Evolutionary conservation across 35 echinoderm and acorn worm genomes (phyloP), one percentile per base, ranked within the genome.

Genomic region (Apostichopus californicus): DNA sequence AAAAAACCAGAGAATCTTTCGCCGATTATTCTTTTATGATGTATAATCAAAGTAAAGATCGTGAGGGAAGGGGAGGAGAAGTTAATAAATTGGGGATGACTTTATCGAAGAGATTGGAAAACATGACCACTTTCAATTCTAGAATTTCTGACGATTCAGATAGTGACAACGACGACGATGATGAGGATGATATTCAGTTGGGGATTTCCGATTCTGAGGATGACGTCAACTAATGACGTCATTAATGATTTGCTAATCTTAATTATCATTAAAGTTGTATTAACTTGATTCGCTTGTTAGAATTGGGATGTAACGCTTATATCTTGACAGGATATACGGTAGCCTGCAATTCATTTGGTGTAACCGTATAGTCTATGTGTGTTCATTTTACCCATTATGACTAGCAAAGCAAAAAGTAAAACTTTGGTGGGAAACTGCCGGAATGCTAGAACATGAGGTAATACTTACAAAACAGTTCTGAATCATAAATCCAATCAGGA

Each of bases 91-190:
- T 90, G 52, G 88, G 88, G 2, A 26, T 28, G 21, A 73, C 66
- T 53, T 78, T 90, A 56, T 90, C 88, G 8, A 90, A 90, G 56
- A 10, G 88, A 46, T 54, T 90, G 73, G 88, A 90, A 90, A 73
- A 90, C 34, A 90, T 90, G 88, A 90, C 0, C 13, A 78, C 73
- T 6, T 90, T 90, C 17, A 73, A 90, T 65, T 90, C 88, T 14
- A 54, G 23, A 77, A 8, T 73, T 9, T 26, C 6, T 17, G 88
- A 78, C 4, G 88, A 90, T 56, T 57, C 73, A 6, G 66, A 54
- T 22, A 53, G 13, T 12, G 83, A 86, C 7, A 55, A 86, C 6
- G 83, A 21, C 0, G 83, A 77, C 68, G 88, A 90, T 8, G 66
- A 77, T 4, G 11, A n/a, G 18, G n/a, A 57, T 15, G 64, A 90